These are phyloP conservation scores for Cosmorhoe ocellata DNA, from an alignment of 2,888 invertebrate species.

Conservation along the genomic window DNA sequence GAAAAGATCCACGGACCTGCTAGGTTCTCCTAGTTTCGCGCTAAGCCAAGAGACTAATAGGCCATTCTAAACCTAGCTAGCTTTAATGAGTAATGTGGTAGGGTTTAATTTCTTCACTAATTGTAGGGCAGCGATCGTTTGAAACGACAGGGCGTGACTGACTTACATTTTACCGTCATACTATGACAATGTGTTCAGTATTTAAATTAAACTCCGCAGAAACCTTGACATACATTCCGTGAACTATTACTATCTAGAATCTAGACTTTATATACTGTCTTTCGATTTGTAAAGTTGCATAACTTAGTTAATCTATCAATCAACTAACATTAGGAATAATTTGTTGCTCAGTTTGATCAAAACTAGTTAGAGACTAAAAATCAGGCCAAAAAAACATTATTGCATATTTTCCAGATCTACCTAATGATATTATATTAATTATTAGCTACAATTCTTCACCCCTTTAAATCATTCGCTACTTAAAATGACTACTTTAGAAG, in stretches of 20 bases:
- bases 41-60: conserved; percentile 26
- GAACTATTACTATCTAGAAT: no score
- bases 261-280: no score
- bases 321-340: background rate
- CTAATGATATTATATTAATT: no score
- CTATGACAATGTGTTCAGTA: background rate
- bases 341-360: no score
- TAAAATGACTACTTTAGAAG: background rate
- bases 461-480: background rate
- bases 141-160: conserved; percentile 4
- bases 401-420: no score
- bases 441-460: no score
- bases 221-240: background rate
- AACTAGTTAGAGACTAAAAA: no score
- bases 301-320: no score
- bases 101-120: conserved; percentile 29
- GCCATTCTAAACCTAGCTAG: conserved; percentile 12
- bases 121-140: conserved; percentile 14
- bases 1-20: no score
- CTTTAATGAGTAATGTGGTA: conserved; percentile 8
- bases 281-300: no score
- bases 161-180: background rate
- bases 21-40: conserved; percentile 34
- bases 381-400: no score
- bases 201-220: background rate